These are phyloP conservation scores for Atherinomorus stipes DNA, from an alignment of 2,113 vertebrate species.

Conservation along the genomic window DNA sequence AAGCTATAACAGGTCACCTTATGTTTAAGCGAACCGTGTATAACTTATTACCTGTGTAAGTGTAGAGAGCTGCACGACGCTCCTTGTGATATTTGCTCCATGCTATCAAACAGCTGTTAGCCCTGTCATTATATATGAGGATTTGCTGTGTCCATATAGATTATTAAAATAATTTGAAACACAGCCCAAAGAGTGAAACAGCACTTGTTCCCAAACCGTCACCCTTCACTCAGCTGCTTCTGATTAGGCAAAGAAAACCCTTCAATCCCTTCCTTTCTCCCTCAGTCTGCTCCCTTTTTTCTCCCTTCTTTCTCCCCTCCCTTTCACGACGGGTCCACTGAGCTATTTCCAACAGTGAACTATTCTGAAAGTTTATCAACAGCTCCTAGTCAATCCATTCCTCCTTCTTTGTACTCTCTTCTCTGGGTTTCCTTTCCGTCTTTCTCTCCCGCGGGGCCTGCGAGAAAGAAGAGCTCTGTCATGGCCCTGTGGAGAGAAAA, in stretches of 20 bases:
- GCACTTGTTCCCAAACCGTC: constrained; percentile 62
- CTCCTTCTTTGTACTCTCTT: constrained; percentile 67
- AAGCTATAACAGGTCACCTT: constrained; percentile 33
- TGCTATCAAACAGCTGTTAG: not conserved
- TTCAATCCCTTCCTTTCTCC: constrained; percentile 47
- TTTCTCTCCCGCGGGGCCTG: constrained; percentile 47
- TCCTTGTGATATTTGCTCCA: constrained; percentile 1
- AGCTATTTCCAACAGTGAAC: constrained; percentile 75
- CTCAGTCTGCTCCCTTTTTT: constrained; percentile 34
- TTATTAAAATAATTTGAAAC: constrained; percentile 33
- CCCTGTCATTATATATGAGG: not conserved
- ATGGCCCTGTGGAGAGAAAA: constrained; percentile 69
- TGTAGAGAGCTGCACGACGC: constrained; percentile 3
- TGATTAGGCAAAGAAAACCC: constrained; percentile 73
- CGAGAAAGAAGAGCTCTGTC: constrained; percentile 76
- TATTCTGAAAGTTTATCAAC: constrained; percentile 83
- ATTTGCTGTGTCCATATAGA: constrained; percentile 15
- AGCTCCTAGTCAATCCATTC: constrained; percentile 74
- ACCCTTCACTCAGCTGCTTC: constrained; percentile 74
- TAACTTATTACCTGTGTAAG: not conserved
- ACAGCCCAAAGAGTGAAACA: constrained; percentile 58
- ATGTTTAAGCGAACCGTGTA: constrained; percentile 13
- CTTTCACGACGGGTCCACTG: constrained; percentile 50
- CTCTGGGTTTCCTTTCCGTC: constrained; percentile 39
- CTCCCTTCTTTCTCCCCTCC: constrained; percentile 39